Evolutionary conservation across 2,888 invertebrate species (phyloP), one percentile per base, ranked within the genome.

Genomic region (Parasteatoda lunata): DNA sequence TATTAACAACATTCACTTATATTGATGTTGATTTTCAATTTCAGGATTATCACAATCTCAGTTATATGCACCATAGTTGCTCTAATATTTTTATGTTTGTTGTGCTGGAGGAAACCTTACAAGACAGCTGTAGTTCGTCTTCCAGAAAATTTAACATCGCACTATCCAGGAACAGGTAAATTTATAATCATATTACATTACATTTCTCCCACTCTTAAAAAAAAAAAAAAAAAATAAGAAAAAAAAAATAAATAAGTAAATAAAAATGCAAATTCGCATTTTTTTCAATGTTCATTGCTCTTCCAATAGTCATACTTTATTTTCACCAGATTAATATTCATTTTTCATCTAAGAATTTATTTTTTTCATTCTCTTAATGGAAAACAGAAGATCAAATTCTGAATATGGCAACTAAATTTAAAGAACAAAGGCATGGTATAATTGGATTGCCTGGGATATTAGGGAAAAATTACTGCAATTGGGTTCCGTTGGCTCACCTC

Each of bases 81-180:
- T 7, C 30, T 82, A 4, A 59, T 78, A 3, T 52, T 85, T 8
- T 47, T 72, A 13, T 88, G 88, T n/a, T 47, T 88, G 3, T 13
- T 84, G 5, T 88, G 84, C 9, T 84, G 84, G 47, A 78, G 83
- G 59, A 88, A 82, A 15, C 77, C 87, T 3, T 75, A 77, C 6
- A 86, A 85, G 49, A 77, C 78, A 15, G 88, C 83, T 3, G 79
- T 88, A 5, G 80, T 88, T 9, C 66, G 79, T 13, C 70, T 85
- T 15, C 59, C 82, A n/a, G 84, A 88, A 65, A 71, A 81, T 5
- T 13, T 85, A 49, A 75, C 82, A 4, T 48, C 66, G 7, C 70
- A 73, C 5, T 82, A 66, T 59, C 76, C 85, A 4, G 80, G 83
- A 76, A 88, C 88, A 83, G 79, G 88, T 89, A 69, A 51, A 13